Evolutionary conservation across 2,888 invertebrate species (phyloP), one percentile per base, ranked within the genome.

Genomic region (Ormyrus rosae): DNA sequence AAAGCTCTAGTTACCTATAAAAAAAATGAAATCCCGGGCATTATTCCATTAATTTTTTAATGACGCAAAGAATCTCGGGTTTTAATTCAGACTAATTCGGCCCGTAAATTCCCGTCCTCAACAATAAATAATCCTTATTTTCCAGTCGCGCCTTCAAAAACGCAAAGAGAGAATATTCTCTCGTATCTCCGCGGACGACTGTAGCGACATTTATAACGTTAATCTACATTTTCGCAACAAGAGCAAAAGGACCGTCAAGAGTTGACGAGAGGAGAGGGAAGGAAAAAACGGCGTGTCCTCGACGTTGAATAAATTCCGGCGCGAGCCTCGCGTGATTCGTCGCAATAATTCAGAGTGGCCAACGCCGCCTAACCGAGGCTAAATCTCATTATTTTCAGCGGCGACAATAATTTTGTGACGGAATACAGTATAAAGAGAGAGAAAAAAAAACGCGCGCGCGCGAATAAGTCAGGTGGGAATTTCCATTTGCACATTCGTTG

Each of bases 221-320:
- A 80, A 80, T 80, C 80, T 81, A 55, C 77, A 73, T 78, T 76
- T 34, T 76, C 19, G 76, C 67, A 51, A 68, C 71, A 58, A 50
- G 56, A 19, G 46, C 68, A 63, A 68, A 78, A 74, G 67, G 78
- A 71, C 51, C 64, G 48, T 58, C 73, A 56, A 13, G 13, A 45
- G 55, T 45, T 46, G 46, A 45, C n/a, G 55, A 10, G 19, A 9
- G 9, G 48, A 50, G 55, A 56, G 13, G 45, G 13, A 10, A 46
- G 10, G 8, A 45, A 70, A 60, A 69, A 51, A 69, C 11, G 9
- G 55, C 61, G 78, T n/a, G 68, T 61, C 63, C 63, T 48, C 61
- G 68, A 45, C 55, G 73, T 74, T 69, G 74, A 75, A 80, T 80
- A 80, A 79, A 79, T 73, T 79, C 58, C 61, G 34, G 11, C 6